A percentile compares a stretch with the other conserved stretches of the same genome.
Conservation (phyloP, 2,888 invertebrate species). For the Epiblema foenella region DNA sequence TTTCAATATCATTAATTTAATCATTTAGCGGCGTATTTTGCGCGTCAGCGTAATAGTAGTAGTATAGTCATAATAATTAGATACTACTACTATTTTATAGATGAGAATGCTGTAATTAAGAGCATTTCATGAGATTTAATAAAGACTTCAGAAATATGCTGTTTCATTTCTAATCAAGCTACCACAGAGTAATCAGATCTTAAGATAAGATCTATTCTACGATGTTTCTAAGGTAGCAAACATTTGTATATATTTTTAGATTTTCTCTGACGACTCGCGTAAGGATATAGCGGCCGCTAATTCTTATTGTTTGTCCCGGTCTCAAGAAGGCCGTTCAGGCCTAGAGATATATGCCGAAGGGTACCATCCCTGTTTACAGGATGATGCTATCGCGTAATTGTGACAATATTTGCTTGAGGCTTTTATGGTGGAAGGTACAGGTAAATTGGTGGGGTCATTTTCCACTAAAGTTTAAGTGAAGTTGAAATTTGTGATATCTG, state of each 20-base stretch:
- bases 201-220: not conserved
- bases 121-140: no score
- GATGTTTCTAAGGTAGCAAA: not conserved
- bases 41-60: no score
- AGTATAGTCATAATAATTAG: not conserved
- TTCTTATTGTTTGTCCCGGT: slow-evolving; percentile 53
- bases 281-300: slow-evolving; percentile 48
- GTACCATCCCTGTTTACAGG: slow-evolving; percentile 75
- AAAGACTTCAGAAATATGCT: not conserved
- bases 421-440: slow-evolving; percentile 62
- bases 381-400: slow-evolving; percentile 82
- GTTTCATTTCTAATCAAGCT: not conserved
- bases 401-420: slow-evolving; percentile 82
- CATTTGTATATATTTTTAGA: not conserved
- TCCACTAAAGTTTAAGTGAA: slow-evolving; percentile 48
- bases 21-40: no score
- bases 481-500: slow-evolving; percentile 46
- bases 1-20: not conserved
- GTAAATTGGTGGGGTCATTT: slow-evolving; percentile 49
- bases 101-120: not conserved
- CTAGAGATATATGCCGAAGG: slow-evolving; percentile 77
- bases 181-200: not conserved
- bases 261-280: not conserved
- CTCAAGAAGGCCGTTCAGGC: slow-evolving; percentile 62
- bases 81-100: not conserved